Conservation (phyloP, 2,888 invertebrate genomes). For the Biston betularia region DNA sequence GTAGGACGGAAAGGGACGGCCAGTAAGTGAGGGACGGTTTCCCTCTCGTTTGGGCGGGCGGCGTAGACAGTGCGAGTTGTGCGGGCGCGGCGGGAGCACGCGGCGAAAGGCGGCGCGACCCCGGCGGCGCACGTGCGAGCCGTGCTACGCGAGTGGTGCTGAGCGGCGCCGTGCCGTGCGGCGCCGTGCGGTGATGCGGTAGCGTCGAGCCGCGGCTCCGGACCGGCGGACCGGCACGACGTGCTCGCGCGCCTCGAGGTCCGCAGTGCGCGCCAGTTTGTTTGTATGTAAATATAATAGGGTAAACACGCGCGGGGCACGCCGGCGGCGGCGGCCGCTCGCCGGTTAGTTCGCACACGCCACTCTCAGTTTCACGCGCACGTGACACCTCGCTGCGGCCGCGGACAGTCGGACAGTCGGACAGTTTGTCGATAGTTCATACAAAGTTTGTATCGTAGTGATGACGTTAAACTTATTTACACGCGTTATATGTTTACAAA, state of each 20-base stretch:
- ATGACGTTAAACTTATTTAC: not conserved
- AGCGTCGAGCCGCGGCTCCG: not conserved
- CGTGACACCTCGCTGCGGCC: too few species aligned
- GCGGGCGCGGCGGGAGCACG: constrained; percentile 50
- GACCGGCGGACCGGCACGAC: too few species aligned
- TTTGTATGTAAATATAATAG: constrained; percentile 38
- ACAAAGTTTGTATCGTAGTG: not conserved
- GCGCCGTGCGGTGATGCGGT: constrained; percentile 38
- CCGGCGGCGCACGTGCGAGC: not conserved
- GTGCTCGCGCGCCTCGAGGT: too few species aligned
- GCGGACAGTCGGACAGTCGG: not conserved
- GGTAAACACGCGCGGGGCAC: constrained; percentile 14
- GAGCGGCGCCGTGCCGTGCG: not conserved
- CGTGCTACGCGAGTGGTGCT: not conserved
- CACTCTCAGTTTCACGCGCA: too few species aligned
- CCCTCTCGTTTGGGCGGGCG: constrained; percentile 76
- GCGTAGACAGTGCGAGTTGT: constrained; percentile 61
- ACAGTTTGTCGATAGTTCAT: not conserved
- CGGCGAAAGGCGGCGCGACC: not conserved
- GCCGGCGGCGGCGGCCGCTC: not conserved
- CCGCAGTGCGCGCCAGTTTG: constrained; percentile 17
- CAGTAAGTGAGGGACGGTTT: constrained; percentile 66
- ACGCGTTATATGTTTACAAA: too few species aligned
- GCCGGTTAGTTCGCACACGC: too few species aligned
- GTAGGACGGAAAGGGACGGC: constrained; percentile 51